Conservation (phyloP, 2,113 vertebrate genomes). For the Hippocampus abdominalis region DNA sequence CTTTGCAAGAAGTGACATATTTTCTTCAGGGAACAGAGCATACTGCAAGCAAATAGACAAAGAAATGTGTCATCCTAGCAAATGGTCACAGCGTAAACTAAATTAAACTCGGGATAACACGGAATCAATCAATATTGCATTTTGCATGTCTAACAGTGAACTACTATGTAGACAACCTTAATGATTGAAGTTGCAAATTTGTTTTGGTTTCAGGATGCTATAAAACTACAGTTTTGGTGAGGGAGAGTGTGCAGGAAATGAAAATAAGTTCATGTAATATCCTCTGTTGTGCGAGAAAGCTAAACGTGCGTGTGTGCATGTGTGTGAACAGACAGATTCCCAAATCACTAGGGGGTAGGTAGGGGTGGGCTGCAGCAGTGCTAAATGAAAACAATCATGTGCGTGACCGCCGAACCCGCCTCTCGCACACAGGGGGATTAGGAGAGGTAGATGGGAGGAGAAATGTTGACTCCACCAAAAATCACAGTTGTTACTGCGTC, state of each 20-base stretch:
- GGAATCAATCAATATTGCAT: neutral
- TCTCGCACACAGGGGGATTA: constrained; percentile 49
- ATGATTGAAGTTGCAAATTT: neutral
- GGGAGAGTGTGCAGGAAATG: neutral
- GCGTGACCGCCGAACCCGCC: constrained; percentile 32
- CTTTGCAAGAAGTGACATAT: neutral
- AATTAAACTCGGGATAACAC: too few relatives aligned
- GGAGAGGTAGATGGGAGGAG: constrained; percentile 26
- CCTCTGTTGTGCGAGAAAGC: neutral
- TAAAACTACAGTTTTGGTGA: neutral
- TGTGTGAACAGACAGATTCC: constrained; percentile 40
- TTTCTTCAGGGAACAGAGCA: too few relatives aligned
- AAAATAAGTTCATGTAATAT: neutral
- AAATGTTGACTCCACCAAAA: constrained; percentile 43
- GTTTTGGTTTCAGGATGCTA: neutral
- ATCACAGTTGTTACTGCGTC: constrained; percentile 31
- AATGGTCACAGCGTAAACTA: too few relatives aligned
- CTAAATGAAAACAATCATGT: constrained; percentile 58
- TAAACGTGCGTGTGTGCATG: neutral
- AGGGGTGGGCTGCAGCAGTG: constrained; percentile 26
- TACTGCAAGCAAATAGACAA: too few relatives aligned
- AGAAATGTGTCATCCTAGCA: too few relatives aligned
- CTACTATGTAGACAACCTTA: neutral
- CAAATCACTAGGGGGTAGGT: constrained; percentile 41
- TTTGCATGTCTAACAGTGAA: neutral